phyloP scores from a whole-genome alignment of 1,140 invertebrate genomes.

The Drosophila elegans region DNA sequence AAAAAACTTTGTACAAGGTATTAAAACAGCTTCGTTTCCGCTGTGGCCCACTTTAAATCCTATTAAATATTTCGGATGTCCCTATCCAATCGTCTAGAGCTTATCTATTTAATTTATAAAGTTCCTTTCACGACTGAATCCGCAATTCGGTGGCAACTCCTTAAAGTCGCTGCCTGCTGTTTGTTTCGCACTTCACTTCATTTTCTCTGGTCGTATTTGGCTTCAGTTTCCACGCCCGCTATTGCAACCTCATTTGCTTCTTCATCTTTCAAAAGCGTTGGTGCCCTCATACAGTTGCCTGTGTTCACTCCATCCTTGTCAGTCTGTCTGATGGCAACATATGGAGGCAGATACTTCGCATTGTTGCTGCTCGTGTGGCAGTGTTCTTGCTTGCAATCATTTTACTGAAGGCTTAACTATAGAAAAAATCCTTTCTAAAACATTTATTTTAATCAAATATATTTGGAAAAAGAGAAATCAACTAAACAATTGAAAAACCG shows the following conservation, averaged over 20 bases:
- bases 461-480: too few relatives aligned
- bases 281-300: conserved; percentile 36
- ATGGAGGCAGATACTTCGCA: conserved; percentile 20
- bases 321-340: conserved; percentile 50
- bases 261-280: conserved; percentile 42
- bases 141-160: conserved; percentile 23
- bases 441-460: too few relatives aligned
- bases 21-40: neutral
- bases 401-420: too few relatives aligned
- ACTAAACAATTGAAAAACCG: too few relatives aligned
- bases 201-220: conserved; percentile 35
- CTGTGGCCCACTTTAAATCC: neutral
- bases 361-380: conserved; percentile 19
- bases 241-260: conserved; percentile 48
- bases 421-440: too few relatives aligned
- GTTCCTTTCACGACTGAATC: conserved; percentile 6
- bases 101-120: neutral
- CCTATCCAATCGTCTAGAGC: neutral
- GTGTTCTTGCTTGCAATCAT: conserved; percentile 14
- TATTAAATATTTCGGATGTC: neutral
- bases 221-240: conserved; percentile 29
- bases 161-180: conserved; percentile 19
- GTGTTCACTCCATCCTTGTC: conserved; percentile 63
- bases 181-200: conserved; percentile 40
- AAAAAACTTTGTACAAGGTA: neutral